Percentiles rank a stretch among this genome's conserved stretches.
Evolutionary conservation across 1,140 invertebrate species (phyloP).

Genomic region (Trissolcus basalis): DNA sequence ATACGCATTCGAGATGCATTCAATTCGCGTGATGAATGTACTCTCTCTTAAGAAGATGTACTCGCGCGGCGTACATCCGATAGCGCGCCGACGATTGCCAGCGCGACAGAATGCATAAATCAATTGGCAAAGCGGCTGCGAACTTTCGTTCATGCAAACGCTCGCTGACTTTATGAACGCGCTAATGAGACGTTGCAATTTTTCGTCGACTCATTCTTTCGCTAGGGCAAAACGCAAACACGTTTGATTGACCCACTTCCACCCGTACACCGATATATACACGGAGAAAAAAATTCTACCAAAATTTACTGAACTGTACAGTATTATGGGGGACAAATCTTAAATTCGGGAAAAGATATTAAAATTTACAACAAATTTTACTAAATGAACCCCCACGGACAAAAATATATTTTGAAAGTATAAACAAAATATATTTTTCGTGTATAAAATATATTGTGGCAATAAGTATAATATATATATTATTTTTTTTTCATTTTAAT

Average conservation of each 20-base stretch:
- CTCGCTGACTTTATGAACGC: slow-evolving; percentile 22
- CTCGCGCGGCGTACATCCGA: slow-evolving; percentile 29
- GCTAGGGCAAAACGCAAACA: slow-evolving; percentile 8
- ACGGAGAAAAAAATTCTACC: too few relatives aligned
- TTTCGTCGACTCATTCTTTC: slow-evolving; percentile 9
- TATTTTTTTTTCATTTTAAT: too few relatives aligned
- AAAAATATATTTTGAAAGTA: too few relatives aligned
- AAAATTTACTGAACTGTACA: too few relatives aligned
- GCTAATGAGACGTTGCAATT: slow-evolving; percentile 41
- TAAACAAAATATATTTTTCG: too few relatives aligned
- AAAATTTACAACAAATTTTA: too few relatives aligned
- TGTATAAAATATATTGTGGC: too few relatives aligned
- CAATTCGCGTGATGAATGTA: slow-evolving; percentile 47
- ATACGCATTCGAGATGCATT: slow-evolving; percentile 40
- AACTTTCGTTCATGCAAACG: slow-evolving; percentile 35
- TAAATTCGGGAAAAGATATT: too few relatives aligned
- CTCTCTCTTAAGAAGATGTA: slow-evolving; percentile 44
- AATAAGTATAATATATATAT: too few relatives aligned
- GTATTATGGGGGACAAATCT: too few relatives aligned
- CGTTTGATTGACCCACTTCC: slow-evolving; percentile 39
- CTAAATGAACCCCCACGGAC: too few relatives aligned
- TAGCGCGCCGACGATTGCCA: slow-evolving; percentile 13
- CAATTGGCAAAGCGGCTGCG: slow-evolving; percentile 18
- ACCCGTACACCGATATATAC: too few relatives aligned
- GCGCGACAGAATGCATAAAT: slow-evolving; percentile 25